Evolutionary conservation across 2,888 invertebrate species (phyloP), one percentile per base, ranked within the genome.

Genomic region (Neoitamus cyanurus): DNA sequence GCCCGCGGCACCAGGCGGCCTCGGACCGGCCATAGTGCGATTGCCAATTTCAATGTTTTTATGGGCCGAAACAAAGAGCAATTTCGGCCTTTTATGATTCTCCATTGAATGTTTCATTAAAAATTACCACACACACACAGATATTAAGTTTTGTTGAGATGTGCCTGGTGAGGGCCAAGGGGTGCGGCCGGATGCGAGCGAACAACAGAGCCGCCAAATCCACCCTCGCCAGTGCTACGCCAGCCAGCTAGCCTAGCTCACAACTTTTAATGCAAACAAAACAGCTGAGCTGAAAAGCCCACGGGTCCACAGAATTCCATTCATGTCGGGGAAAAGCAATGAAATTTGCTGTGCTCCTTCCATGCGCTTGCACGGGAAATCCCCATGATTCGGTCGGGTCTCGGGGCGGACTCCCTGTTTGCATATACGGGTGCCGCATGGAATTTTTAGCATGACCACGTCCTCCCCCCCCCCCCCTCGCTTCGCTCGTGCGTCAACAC

Each of bases 101-200:
- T 68, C 82, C 82, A 82, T 69, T 82, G 69, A 82, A 82, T 69
- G 82, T 82, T 82, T 82, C 82, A 82, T 82, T 82, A 82, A 82
- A 82, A 82, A 69, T 58, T 69, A 82, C 69, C 48, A 78, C 75
- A 37, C 9, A 78, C 42, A 78, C 31, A 58, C 48, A 30, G 42
- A 34, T 70, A 70, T 70, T 34, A 30, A 30, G 30, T 70, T 70
- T 25, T 15, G 11, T n/a, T n/a, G 34, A n/a, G 70, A 31, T 70
- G 31, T 69, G 69, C 25, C 15, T 69, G 28, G 28, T 20, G 25
- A n/a, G 30, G 48, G 48, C 48, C 48, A n/a, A n/a, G n/a, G 28
- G 25, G 25, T 70, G n/a, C 31, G 31, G n/a, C 42, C 42, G n/a
- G 42, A 42, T 11, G 73, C 37, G 3, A 28, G 34, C 20, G 78